A percentile compares a stretch with the other conserved stretches of the same genome.
Evolutionary conservation across 2,888 invertebrate genomes (phyloP).

Genomic region (Lasioglossum zephyrum): DNA sequence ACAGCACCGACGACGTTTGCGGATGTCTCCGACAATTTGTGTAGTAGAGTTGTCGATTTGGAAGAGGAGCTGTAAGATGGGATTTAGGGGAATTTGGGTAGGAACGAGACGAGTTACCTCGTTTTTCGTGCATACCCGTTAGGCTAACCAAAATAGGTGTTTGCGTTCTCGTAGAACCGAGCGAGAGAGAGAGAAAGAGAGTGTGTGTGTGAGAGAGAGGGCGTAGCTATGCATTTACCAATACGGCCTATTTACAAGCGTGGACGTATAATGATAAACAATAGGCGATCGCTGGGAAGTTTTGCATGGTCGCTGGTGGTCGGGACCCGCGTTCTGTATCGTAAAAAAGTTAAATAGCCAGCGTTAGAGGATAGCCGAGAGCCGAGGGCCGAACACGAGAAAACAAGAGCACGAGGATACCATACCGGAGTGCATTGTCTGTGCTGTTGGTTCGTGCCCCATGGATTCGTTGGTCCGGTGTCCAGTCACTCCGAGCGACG

Average conservation of each 20-base stretch:
- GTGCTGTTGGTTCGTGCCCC: not conserved
- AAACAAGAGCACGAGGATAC: not conserved
- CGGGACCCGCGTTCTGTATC: not conserved
- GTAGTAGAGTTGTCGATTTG: not conserved
- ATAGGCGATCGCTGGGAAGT: not conserved
- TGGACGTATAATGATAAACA: slow-evolving; percentile 5
- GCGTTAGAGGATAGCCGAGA: not conserved
- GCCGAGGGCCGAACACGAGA: not conserved
- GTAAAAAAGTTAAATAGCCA: slow-evolving; percentile 12
- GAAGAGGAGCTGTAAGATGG: not conserved
- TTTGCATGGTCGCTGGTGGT: not conserved
- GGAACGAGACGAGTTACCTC: not conserved
- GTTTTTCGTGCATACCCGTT: not conserved
- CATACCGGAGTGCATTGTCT: not conserved
- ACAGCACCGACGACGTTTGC: not conserved
- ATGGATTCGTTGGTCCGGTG: not conserved
- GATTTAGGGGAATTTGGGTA: not conserved
- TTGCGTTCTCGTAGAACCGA: not conserved
- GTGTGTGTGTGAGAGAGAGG: no score
- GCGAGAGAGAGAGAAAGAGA: not conserved
- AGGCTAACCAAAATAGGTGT: not conserved
- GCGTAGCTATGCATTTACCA: not conserved
- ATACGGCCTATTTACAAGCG: slow-evolving; percentile 10
- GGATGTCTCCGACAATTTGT: not conserved
- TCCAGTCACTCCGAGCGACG: not conserved